These are phyloP conservation scores for Dryococelus australis DNA, from an alignment of 2,888 invertebrate genomes.

Conservation along the genomic window DNA sequence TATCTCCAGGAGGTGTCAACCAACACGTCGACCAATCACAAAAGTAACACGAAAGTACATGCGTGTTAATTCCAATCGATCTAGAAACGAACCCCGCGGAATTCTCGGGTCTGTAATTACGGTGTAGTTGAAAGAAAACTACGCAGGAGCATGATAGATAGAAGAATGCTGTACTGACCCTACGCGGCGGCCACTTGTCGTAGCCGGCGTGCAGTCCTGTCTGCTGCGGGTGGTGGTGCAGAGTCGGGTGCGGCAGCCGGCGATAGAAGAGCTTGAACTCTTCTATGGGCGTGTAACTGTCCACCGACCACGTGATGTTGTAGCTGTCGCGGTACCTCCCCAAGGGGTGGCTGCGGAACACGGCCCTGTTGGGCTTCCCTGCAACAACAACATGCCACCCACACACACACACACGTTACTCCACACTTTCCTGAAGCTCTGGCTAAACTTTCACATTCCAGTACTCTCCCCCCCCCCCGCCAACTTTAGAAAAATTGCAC, in stretches of 20 bases:
- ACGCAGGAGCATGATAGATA: too few species aligned
- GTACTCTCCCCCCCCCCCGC: too few species aligned
- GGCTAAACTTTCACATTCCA: too few species aligned
- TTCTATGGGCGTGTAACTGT: slow-evolving; percentile 71
- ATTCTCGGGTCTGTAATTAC: too few species aligned
- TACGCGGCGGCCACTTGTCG: background rate
- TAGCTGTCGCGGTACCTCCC: slow-evolving; percentile 68
- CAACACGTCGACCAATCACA: too few species aligned
- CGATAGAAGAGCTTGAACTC: slow-evolving; percentile 72
- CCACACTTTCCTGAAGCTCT: too few species aligned
- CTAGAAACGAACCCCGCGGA: too few species aligned
- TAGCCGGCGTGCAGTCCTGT: background rate
- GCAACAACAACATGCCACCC: slow-evolving; percentile 45
- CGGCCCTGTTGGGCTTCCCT: slow-evolving; percentile 71
- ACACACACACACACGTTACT: background rate
- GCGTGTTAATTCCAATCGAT: too few species aligned
- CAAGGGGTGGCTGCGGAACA: slow-evolving; percentile 69
- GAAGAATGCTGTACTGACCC: background rate
- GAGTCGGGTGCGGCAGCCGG: slow-evolving; percentile 57
- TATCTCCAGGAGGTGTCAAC: too few species aligned
- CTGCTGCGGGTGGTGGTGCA: slow-evolving; percentile 37
- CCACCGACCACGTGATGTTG: slow-evolving; percentile 73
- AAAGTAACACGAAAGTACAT: too few species aligned
- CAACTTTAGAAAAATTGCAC: too few species aligned
- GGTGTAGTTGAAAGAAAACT: too few species aligned